Conservation (phyloP, 2,888 invertebrate genomes). For the Aleiodes alternator region DNA sequence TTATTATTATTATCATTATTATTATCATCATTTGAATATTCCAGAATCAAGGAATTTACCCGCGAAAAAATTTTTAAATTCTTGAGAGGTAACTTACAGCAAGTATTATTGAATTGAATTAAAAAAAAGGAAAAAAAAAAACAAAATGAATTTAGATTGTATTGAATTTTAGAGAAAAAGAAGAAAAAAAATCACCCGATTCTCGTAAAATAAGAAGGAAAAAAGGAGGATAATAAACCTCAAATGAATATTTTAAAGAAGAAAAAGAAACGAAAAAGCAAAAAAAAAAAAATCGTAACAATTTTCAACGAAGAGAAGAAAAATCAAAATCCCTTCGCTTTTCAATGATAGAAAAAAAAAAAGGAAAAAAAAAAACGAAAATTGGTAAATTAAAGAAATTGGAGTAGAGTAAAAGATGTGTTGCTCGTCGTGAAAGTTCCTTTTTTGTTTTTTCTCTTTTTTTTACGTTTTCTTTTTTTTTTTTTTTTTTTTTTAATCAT, state of each 20-base stretch:
- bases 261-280: slow-evolving; percentile 1
- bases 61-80: neutral
- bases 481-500: slow-evolving; percentile 20
- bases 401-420: slow-evolving; percentile 27
- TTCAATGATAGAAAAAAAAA: slow-evolving; percentile 3
- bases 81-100: no score
- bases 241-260: slow-evolving; percentile 1
- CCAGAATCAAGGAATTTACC: slow-evolving; percentile 16
- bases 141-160: no score
- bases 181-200: slow-evolving; percentile 13
- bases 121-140: neutral
- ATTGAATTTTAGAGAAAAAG: neutral
- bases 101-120: neutral
- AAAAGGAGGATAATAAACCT: neutral
- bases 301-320: neutral
- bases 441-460: neutral
- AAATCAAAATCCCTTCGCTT: slow-evolving; percentile 10
- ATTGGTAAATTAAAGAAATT: slow-evolving; percentile 30
- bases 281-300: neutral
- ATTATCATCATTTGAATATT: neutral
- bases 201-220: neutral
- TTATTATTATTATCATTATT: neutral
- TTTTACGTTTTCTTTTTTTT: slow-evolving; percentile 2
- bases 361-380: slow-evolving; percentile 39
- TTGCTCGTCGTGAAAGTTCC: neutral